Base-by-base conservation (phyloP, 2,888 invertebrate genomes). In the Limulus polyphemus region DNA sequence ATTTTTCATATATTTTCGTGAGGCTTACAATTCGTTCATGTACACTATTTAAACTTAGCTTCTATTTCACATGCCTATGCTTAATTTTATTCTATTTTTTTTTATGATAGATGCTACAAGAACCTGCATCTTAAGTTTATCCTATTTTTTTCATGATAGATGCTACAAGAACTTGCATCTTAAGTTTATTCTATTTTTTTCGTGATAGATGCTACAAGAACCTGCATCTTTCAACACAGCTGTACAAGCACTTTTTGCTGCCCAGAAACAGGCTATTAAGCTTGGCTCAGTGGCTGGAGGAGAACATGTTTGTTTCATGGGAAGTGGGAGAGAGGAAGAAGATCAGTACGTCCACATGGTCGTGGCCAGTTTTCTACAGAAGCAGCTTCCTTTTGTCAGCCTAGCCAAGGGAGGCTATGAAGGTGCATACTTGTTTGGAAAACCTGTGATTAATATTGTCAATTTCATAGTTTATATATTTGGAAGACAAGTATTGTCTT, bases 331-430 rank as follows among this genome's bases (percentile, higher is more conserved):
- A 57, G 84, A 88, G 70, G 93, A 94, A 73, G 91, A 93, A 78
- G 95, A 97, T 76, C 90, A 90, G 71, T 94, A 93, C 75, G 92
- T 95, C 16, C 89, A 95, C 75, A 99, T 99, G 98, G 95, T 97
- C 46, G 90, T 99, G 14, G 92, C 98, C 10, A 91, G 92, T 62
- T 97, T 99, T 77, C 81, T 99, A 56, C 95, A 97, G 77, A 88
- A 90, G 75, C 89, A 91, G 74, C 90, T 89, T 0, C 87, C 88
- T 71, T 95, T 90, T 75, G 90, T 99, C 56, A 91, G 93, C 57
- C 83, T 95, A 77, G 82, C 95, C 17, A 86, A 87, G 68, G 94
- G 95, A 62, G 98, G 98, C 4, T 98, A 94, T 78, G 78, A 80
- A 75, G 81, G 81, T 80, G n/a, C n/a, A n/a, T n/a, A n/a, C n/a